Conservation (phyloP, 2,888 invertebrate genomes). For the Luperina testacea region DNA sequence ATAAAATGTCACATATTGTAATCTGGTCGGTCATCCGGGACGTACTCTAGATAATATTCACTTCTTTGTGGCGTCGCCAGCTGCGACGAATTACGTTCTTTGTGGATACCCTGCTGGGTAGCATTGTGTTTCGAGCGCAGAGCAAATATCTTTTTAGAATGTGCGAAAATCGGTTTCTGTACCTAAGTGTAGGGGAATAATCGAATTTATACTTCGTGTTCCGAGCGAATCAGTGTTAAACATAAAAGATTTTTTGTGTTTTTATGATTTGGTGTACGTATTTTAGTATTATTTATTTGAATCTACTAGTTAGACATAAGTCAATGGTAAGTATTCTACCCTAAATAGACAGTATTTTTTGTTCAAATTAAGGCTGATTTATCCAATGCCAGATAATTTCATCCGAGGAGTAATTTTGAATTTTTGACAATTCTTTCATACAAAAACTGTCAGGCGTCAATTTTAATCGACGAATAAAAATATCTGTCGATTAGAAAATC, state of each 20-base stretch:
- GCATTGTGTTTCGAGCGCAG: conserved; percentile 74
- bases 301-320: not conserved
- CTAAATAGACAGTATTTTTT: not conserved
- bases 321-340: not conserved
- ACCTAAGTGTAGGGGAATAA: conserved; percentile 57
- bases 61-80: conserved; percentile 78
- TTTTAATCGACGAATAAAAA: too few relatives aligned
- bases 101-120: conserved; percentile 71
- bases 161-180: conserved; percentile 69
- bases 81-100: conserved; percentile 82
- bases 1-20: conserved; percentile 68
- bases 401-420: too few relatives aligned
- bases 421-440: too few relatives aligned
- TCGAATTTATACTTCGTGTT: conserved; percentile 61
- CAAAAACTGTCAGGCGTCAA: too few relatives aligned
- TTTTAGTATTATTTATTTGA: not conserved
- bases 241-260: conserved; percentile 13
- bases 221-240: conserved; percentile 46
- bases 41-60: conserved; percentile 75
- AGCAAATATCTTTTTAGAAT: conserved; percentile 73
- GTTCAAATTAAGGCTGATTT: not conserved
- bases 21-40: conserved; percentile 65
- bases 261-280: conserved; percentile 8
- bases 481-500: too few relatives aligned
- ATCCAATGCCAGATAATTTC: too few relatives aligned